Conservation (phyloP, 37 sponge, comb jelly and placozoan genomes). For the Cladorhizidae sp. region DNA sequence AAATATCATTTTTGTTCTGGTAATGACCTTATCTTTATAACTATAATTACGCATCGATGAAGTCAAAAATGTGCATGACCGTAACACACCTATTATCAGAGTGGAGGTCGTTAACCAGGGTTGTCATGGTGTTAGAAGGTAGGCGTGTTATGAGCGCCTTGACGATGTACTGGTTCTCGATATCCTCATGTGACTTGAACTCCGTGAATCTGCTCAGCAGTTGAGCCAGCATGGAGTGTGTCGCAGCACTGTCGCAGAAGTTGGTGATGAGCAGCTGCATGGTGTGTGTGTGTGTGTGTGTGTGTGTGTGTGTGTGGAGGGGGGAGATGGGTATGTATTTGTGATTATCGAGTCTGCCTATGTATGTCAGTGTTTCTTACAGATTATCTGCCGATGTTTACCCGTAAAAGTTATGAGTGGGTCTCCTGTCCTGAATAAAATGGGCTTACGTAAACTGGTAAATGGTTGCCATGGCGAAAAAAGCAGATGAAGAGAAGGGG, state of each 20-base stretch:
- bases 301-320: too few species aligned
- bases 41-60: too few species aligned
- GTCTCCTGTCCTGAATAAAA: too few species aligned
- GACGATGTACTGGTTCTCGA: slow-evolving; percentile 78
- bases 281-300: background rate
- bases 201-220: slow-evolving; percentile 43
- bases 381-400: too few species aligned
- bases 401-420: too few species aligned
- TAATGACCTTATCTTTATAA: too few species aligned
- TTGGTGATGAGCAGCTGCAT: slow-evolving; percentile 33
- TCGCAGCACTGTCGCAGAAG: slow-evolving; percentile 29
- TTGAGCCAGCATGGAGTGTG: slow-evolving; percentile 30
- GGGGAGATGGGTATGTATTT: background rate
- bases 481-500: too few species aligned
- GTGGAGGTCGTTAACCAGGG: slow-evolving; percentile 75
- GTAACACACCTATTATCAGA: slow-evolving; percentile 54
- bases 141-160: slow-evolving; percentile 58
- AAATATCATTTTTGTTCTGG: too few species aligned
- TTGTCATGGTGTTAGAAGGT: slow-evolving; percentile 28
- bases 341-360: background rate
- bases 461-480: too few species aligned
- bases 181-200: slow-evolving; percentile 79
- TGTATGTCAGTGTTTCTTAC: too few species aligned
- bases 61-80: too few species aligned
- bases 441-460: too few species aligned